Base-by-base conservation (phyloP, 2,113 vertebrate genomes). In the Dipodomys merriami region DNA sequence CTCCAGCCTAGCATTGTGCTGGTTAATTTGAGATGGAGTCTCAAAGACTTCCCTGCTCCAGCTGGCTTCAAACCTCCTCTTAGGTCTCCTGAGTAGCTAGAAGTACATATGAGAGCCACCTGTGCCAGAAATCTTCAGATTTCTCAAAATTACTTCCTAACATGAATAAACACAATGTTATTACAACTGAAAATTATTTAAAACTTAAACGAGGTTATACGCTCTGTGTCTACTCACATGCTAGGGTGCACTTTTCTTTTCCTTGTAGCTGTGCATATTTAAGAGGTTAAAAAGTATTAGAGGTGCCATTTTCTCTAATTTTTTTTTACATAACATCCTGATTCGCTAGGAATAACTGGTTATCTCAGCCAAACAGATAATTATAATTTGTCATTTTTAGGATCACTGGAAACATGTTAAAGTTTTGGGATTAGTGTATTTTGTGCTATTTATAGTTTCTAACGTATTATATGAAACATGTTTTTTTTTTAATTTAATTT, bases 401-500 rank as follows among this genome's bases (percentile, higher is more conserved):
- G 65, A 94, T 95, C 71, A 91, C 79, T 95, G 81, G 35, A 85
- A 93, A 91, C 76, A 78, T 92, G 6, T 64, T 89, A 81, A 78
- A 91, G 72, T 44, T 82, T 81, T 90, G 68, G 68, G 22, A 60
- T 83, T 79, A 23, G 78, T 57, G 74, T 76, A 92, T 79, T 90
- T 91, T 85, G 64, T 91, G 60, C 89, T 67, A 77, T 62, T 83
- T 83, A 49, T 20, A 67, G 57, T 86, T 86, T 91, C 82, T 95
- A 46, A 92, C 83, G 80, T 85, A 69, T 27, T 74, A 72, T 91
- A 64, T 84, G 49, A 82, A 92, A 91, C 23, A 11, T 18, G 3
- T 83, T 30, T 18, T 86, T 18, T 94, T n/a, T n/a, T n/a, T n/a
- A n/a, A n/a, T n/a, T n/a, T n/a, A n/a, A n/a, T n/a, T n/a, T n/a